A percentile compares a stretch with the other conserved stretches of the same genome.
Conservation (phyloP, 2,888 invertebrate genomes). For the Campoletis raptor region DNA sequence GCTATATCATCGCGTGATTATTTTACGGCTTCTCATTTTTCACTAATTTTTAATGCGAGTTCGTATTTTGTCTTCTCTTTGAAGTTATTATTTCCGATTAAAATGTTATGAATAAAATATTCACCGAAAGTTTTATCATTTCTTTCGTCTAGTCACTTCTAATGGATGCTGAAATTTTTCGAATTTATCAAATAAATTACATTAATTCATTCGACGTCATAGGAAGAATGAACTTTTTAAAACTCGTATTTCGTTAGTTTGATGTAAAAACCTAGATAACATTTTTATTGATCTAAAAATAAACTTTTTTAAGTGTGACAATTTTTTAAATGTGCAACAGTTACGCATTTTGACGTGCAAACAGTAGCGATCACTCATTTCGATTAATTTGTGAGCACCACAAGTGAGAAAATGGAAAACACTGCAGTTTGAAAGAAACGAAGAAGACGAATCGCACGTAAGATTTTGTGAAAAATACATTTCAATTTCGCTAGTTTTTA, state of each 20-base stretch:
- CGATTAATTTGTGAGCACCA: not conserved
- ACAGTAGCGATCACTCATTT: not conserved
- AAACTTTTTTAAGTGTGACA: not conserved
- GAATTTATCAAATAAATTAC: not conserved
- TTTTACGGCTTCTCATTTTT: not conserved
- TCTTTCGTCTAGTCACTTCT: not conserved
- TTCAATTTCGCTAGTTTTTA: not conserved
- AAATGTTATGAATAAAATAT: not conserved
- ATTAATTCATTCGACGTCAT: not conserved
- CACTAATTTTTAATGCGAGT: not conserved
- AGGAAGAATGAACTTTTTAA: not conserved
- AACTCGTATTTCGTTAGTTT: not conserved
- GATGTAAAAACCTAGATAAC: not conserved
- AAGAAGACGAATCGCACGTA: conserved; percentile 32
- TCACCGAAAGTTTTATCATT: not conserved
- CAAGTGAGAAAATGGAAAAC: not conserved
- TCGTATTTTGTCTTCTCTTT: not conserved
- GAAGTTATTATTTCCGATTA: not conserved
- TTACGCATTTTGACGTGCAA: not conserved
- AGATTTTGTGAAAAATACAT: conserved; percentile 1
- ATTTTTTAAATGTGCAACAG: not conserved
- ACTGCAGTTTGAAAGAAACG: not conserved
- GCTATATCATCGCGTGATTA: conserved; percentile 4
- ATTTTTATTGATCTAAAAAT: not conserved
- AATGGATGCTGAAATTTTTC: not conserved